phyloP scores from a whole-genome alignment of 2,888 invertebrate genomes.

The Sesia bembeciformis region DNA sequence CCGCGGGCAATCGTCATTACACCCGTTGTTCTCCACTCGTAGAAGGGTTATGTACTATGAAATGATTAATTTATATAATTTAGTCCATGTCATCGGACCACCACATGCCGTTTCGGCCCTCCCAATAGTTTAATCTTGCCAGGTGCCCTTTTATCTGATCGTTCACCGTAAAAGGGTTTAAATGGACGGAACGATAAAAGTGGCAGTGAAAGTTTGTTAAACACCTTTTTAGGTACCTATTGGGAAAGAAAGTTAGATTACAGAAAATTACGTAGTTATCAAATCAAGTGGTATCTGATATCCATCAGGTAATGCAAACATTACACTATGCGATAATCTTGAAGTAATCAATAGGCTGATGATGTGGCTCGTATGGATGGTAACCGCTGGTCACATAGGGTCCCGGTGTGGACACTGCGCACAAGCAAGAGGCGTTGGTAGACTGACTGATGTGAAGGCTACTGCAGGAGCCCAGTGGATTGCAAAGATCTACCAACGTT shows the following conservation, averaged over 20 bases:
- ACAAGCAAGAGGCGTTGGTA: no score
- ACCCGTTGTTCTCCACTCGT: slow-evolving; percentile 31
- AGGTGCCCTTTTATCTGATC: slow-evolving; percentile 67
- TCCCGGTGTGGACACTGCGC: no score
- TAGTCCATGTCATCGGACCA: slow-evolving; percentile 52
- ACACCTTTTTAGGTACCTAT: slow-evolving; percentile 3
- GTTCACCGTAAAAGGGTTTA: slow-evolving; percentile 54
- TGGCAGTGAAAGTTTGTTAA: slow-evolving; percentile 17
- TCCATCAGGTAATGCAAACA: no score
- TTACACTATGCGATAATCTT: no score
- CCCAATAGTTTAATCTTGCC: slow-evolving; percentile 18
- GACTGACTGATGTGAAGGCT: no score
- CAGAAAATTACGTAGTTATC: neutral
- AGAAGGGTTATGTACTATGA: slow-evolving; percentile 36
- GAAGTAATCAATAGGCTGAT: no score
- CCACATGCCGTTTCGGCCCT: neutral
- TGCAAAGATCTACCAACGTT: no score
- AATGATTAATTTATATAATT: neutral
- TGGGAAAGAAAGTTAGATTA: neutral
- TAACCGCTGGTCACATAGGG: no score
- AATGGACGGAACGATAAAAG: slow-evolving; percentile 25
- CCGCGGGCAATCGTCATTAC: slow-evolving; percentile 55
- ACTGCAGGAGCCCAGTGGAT: no score
- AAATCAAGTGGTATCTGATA: no score
- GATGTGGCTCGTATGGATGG: no score